These are phyloP conservation scores for Chloroceryle aenea DNA, from an alignment of 2,113 vertebrate species.

Conservation along the genomic window DNA sequence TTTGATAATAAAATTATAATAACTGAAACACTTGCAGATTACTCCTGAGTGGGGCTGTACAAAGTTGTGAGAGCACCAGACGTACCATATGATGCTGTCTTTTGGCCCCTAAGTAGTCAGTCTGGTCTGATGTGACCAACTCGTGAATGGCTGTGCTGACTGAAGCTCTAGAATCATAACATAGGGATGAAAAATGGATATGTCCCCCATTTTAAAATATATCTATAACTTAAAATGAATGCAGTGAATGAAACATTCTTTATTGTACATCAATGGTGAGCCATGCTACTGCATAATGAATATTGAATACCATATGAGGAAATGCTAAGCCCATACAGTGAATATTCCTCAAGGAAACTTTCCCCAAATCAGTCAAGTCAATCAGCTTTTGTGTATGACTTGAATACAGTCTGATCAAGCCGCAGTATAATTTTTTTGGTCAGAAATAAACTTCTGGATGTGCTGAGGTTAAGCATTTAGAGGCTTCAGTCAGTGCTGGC, in stretches of 20 bases:
- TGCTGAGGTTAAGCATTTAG: neutral
- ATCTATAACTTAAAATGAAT: neutral
- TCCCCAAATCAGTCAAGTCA: neutral
- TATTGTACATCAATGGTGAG: neutral
- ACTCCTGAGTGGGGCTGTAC: neutral
- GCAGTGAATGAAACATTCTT: neutral
- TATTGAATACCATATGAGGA: neutral
- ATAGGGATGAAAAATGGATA: neutral
- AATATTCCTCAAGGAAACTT: neutral
- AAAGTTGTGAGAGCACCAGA: neutral
- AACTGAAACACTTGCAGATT: neutral
- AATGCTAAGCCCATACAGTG: neutral
- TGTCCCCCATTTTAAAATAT: neutral
- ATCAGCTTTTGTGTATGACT: neutral
- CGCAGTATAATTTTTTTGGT: neutral
- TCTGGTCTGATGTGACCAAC: neutral
- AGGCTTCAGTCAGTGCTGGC: neutral
- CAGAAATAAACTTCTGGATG: neutral
- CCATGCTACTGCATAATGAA: neutral
- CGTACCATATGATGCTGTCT: accelerated
- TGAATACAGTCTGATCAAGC: neutral
- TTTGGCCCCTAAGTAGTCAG: neutral
- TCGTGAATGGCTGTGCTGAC: neutral
- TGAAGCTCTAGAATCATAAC: neutral
- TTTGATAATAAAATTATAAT: neutral